Base-by-base conservation (phyloP, 2,797 vertebrate species). In the Sus cebifrons region DNA sequence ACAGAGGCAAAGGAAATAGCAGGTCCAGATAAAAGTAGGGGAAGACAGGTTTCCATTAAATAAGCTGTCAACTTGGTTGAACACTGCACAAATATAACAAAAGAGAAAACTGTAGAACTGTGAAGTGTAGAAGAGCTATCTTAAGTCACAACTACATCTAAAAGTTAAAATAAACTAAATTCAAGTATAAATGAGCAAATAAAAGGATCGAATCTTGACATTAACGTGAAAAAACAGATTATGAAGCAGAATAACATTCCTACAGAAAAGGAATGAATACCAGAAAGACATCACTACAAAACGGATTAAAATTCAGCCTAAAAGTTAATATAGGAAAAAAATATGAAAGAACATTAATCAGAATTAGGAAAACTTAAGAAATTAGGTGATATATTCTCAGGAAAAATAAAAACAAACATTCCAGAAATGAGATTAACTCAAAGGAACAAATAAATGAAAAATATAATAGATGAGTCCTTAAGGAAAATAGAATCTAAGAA, bases 161-260 rank as follows among this genome's bases (percentile, higher is more conserved):
- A 68, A 93, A 85, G 20, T 84, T 79, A 87, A 90, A 15, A 67
- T 65, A 90, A 91, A 44, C 58, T 71, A 54, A 78, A 74, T 78
- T 86, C 44, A 91, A 86, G 25, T 70, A 81, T 25, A 65, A 62
- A 62, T 11, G 3, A 87, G 18, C 11, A 65, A 81, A 74, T 1
- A 68, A 91, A 73, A 70, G 17, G 9, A 60, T 82, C 20, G 79
- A 2, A 54, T 81, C 40, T 91, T 70, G 49, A 82, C 62, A 3
- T 32, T 84, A 75, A 73, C 4, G 25, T 3, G 44, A 21, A 40
- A 78, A 71, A 58, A 60, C 29, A 93, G 68, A 81, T 67, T 68
- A 89, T 86, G 68, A 65, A 49, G 44, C 40, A 75, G 60, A 87
- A 49, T 58, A 86, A 81, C 20, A 84, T 77, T 4, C 8, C 56